phyloP scores from a whole-genome alignment of 2,888 invertebrate genomes.

The Hypolimnas misippus region DNA sequence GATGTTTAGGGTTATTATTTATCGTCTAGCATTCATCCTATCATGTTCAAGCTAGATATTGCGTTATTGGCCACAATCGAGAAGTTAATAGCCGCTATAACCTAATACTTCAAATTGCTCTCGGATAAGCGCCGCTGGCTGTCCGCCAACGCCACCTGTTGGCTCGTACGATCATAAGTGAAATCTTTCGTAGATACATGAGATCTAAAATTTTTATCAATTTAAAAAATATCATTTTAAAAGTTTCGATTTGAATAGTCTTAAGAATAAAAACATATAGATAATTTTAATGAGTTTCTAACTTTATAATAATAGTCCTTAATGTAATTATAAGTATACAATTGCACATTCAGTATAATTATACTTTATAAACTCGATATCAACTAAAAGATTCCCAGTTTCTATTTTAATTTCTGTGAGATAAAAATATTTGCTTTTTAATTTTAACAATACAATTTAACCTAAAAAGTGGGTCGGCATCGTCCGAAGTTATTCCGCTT shows the following conservation, averaged over 20 bases:
- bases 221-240: slow-evolving; percentile 14
- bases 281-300: too few species aligned
- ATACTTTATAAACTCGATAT: background rate
- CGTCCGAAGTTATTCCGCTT: slow-evolving; percentile 47
- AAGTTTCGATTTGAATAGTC: background rate
- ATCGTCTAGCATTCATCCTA: slow-evolving; percentile 10
- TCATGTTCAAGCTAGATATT: slow-evolving; percentile 19
- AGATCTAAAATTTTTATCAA: slow-evolving; percentile 24
- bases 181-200: slow-evolving; percentile 27
- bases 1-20: slow-evolving; percentile 15
- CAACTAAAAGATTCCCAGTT: background rate
- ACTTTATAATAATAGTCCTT: background rate
- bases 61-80: slow-evolving; percentile 24
- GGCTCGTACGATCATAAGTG: slow-evolving; percentile 43
- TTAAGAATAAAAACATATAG: too few species aligned
- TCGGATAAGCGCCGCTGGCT: slow-evolving; percentile 49
- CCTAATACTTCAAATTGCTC: slow-evolving; percentile 43
- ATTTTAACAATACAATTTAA: slow-evolving; percentile 27
- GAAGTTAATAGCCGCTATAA: slow-evolving; percentile 44
- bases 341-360: background rate
- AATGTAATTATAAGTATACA: background rate
- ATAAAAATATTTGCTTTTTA: slow-evolving; percentile 18
- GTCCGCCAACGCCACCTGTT: slow-evolving; percentile 70
- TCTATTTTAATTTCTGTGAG: slow-evolving; percentile 5
- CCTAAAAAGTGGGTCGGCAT: slow-evolving; percentile 28